Evolutionary conservation across 2,113 vertebrate species (phyloP).

Genomic region (Galbula dea): DNA sequence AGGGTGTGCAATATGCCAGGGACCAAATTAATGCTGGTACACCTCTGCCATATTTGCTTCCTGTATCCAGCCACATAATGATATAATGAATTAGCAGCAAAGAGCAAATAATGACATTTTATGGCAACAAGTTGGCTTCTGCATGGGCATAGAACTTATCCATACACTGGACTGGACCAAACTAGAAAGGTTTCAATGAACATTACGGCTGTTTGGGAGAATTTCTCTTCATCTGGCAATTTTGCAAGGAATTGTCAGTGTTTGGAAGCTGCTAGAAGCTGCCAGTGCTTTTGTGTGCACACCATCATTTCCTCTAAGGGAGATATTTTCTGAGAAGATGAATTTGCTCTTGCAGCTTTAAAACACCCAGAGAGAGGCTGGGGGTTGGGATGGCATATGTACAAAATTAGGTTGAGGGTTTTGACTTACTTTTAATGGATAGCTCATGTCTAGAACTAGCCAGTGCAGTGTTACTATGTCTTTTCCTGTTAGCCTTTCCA

Average conservation of each 20-base stretch:
- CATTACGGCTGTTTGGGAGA: not conserved
- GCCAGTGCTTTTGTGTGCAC: not conserved
- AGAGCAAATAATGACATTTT: not conserved
- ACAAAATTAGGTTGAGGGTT: slow-evolving; percentile 12
- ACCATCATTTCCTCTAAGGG: not conserved
- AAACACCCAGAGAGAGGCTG: not conserved
- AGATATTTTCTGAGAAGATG: not conserved
- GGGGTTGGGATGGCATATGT: slow-evolving; percentile 7
- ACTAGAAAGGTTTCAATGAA: not conserved
- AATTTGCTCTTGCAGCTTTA: slow-evolving; percentile 29
- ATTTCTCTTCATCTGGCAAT: not conserved
- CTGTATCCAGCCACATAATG: not conserved
- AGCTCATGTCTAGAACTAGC: slow-evolving; percentile 12
- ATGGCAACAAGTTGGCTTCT: not conserved
- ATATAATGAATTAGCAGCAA: not conserved
- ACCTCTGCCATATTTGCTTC: not conserved
- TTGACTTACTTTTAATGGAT: slow-evolving; percentile 49
- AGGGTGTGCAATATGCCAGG: not conserved
- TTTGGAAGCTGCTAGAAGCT: not conserved
- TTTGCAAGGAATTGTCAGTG: not conserved
- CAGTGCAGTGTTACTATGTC: not conserved
- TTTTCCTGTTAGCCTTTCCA: slow-evolving; percentile 37
- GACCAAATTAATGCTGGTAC: not conserved
- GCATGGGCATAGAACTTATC: not conserved
- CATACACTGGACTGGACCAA: not conserved